Evolutionary conservation across 2,888 invertebrate genomes (phyloP).

Genomic region (Gortyna flavago): DNA sequence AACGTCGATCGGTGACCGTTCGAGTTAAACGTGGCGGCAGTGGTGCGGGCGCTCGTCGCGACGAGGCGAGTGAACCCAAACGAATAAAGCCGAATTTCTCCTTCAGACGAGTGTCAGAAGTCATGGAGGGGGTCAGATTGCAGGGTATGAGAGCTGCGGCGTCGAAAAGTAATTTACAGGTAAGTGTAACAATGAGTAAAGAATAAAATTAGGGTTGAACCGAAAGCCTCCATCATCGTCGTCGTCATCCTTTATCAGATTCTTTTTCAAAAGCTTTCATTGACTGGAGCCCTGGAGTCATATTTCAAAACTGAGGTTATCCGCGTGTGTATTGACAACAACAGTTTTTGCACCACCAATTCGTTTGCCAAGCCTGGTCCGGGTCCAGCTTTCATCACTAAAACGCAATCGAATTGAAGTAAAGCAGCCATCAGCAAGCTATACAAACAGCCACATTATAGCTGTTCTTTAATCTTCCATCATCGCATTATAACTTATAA

Average conservation of each 20-base stretch:
- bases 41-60: slow-evolving; percentile 67
- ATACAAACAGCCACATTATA: neutral
- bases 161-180: slow-evolving; percentile 80
- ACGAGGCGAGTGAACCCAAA: slow-evolving; percentile 72
- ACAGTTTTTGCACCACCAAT: neutral
- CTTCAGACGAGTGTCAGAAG: slow-evolving; percentile 87
- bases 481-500: neutral
- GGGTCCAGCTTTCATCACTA: neutral
- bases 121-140: slow-evolving; percentile 87
- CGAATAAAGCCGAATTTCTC: slow-evolving; percentile 85
- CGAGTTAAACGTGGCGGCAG: slow-evolving; percentile 84
- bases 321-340: neutral
- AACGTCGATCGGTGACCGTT: slow-evolving; percentile 86
- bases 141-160: slow-evolving; percentile 84
- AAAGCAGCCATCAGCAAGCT: neutral
- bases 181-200: slow-evolving; percentile 41
- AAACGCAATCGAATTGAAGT: neutral
- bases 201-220: neutral
- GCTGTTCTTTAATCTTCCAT: neutral
- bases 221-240: too few species aligned
- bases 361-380: neutral
- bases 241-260: neutral
- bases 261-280: neutral
- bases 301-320: neutral
- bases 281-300: neutral